A percentile compares a stretch with the other conserved stretches of the same genome.
Evolutionary conservation across 35 echinoderm and acorn worm species (phyloP).

Genomic region (Lytechinus pictus): DNA sequence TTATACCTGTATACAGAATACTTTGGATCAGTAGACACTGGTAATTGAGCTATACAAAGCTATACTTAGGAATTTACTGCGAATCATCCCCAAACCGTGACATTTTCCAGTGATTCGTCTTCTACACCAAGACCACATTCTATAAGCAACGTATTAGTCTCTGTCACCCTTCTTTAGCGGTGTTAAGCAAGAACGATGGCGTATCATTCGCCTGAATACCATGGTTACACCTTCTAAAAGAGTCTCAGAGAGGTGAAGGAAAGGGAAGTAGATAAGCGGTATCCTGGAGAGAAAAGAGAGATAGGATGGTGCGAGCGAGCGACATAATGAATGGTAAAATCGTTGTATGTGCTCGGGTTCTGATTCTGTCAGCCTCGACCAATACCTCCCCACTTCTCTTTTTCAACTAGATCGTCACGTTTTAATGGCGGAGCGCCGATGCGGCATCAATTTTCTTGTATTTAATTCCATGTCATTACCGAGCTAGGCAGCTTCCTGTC

Average conservation of each 20-base stretch:
- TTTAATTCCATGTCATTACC: slow-evolving; percentile 13
- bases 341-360: not conserved
- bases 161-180: no score
- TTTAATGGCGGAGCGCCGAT: not conserved
- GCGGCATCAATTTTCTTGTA: not conserved
- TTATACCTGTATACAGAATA: no score
- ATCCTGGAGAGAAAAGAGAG: not conserved
- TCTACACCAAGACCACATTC: no score
- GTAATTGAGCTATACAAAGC: no score
- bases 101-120: no score
- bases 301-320: not conserved
- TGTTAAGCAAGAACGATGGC: not conserved
- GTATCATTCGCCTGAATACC: not conserved
- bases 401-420: not conserved
- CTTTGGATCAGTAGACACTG: no score
- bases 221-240: not conserved
- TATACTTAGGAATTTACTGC: no score
- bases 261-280: not conserved
- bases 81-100: no score
- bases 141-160: no score
- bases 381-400: not conserved
- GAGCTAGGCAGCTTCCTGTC: not conserved
- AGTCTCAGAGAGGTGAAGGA: not conserved
- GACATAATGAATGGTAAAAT: not conserved
- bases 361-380: not conserved